Percentiles rank a stretch among this genome's conserved stretches.
Conservation (phyloP, 2,113 vertebrate species). For the Phasianus colchicus region DNA sequence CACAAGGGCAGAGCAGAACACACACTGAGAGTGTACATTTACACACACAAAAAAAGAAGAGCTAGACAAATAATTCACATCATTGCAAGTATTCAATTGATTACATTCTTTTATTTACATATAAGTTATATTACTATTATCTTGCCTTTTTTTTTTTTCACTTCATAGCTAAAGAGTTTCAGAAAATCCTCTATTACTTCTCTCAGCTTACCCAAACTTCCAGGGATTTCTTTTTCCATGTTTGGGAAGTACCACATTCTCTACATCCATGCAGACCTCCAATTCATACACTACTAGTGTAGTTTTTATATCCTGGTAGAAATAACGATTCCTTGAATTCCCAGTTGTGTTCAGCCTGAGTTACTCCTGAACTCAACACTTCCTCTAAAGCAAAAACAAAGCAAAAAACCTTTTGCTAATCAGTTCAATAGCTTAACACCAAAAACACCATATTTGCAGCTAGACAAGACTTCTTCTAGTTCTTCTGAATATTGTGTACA, state of each 20-base stretch:
- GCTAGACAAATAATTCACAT: neutral
- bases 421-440: neutral
- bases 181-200: neutral
- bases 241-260: neutral
- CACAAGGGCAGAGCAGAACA: neutral
- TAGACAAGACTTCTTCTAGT: neutral
- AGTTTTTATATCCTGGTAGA: neutral
- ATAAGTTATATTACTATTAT: neutral
- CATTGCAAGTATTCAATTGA: neutral
- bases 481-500: neutral
- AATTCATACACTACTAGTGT: neutral
- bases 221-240: neutral
- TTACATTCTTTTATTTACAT: neutral
- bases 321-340: neutral
- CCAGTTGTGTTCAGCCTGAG: neutral
- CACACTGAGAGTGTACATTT: fast-evolving
- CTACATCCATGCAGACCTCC: fast-evolving
- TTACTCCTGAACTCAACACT: neutral
- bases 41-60: neutral
- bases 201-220: neutral
- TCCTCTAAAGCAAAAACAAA: neutral
- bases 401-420: neutral
- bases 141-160: neutral
- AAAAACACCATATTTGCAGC: neutral
- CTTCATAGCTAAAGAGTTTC: neutral